phyloP scores from a whole-genome alignment of 2,113 vertebrate species.

The Pituophis catenifer region DNA sequence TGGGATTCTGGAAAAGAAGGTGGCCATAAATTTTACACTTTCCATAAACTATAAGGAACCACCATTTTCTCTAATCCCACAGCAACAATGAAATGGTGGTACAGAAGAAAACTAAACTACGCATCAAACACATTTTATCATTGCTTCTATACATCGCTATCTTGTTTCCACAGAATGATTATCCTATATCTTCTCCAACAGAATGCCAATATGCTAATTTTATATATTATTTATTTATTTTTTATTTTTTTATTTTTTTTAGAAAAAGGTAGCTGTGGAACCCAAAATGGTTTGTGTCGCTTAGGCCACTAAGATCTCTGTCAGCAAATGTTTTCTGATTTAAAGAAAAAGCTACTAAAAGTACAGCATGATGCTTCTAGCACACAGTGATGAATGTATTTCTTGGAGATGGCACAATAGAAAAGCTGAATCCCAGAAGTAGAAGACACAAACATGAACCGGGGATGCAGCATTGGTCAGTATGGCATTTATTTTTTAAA shows the following conservation, averaged over 20 bases:
- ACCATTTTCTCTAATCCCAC: slow-evolving; percentile 72
- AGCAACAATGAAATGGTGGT: slow-evolving; percentile 70
- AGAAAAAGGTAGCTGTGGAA: slow-evolving; percentile 3
- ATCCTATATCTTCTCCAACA: slow-evolving; percentile 46
- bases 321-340: not conserved
- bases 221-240: not conserved
- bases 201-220: slow-evolving; percentile 14
- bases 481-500: slow-evolving; percentile 54
- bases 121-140: slow-evolving; percentile 64
- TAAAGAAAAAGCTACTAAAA: slow-evolving; percentile 54
- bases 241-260: not conserved
- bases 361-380: slow-evolving; percentile 53
- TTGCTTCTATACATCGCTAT: slow-evolving; percentile 60
- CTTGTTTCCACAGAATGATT: slow-evolving; percentile 41
- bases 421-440: slow-evolving; percentile 59
- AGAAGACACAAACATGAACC: slow-evolving; percentile 56
- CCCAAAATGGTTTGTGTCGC: slow-evolving; percentile 2
- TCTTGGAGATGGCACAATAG: slow-evolving; percentile 53
- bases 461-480: slow-evolving; percentile 61
- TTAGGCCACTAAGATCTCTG: slow-evolving; percentile 38
- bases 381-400: slow-evolving; percentile 60
- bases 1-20: slow-evolving; percentile 51
- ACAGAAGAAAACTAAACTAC: slow-evolving; percentile 47
- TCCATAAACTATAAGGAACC: slow-evolving; percentile 69
- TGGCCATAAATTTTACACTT: slow-evolving; percentile 70